Base-by-base conservation (phyloP, 2,797 vertebrate genomes). In the Acanthopagrus latus region DNA sequence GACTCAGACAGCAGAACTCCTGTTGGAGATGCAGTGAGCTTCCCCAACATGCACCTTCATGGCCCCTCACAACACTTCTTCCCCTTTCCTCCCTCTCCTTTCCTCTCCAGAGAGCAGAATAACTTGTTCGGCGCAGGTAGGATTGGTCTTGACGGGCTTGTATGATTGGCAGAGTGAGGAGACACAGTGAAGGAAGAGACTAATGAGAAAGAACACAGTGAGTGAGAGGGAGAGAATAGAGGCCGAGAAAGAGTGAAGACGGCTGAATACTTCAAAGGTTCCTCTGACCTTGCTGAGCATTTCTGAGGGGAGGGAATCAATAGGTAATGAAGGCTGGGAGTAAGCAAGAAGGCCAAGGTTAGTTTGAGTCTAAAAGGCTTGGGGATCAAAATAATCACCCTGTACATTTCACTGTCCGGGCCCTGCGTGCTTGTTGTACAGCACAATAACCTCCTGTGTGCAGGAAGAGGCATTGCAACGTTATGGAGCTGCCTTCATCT, bases 241-340 rank as follows among this genome's bases (percentile, higher is more conserved):
- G 74, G 72, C 65, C 8, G 23, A 60, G 80, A 48, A 75, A 68
- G 81, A 71, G 73, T 18, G 33, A 65, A 89, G 81, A 86, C 78
- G 79, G 78, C 80, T 33, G 74, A 88, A 43, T 85, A 87, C 84
- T 88, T 90, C 88, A 93, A 91, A 91, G 89, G 81, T 83, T 89
- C 85, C 84, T 80, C 68, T 92, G 92, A 94, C 94, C 93, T 94
- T 93, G 88, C 64, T 47, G 76, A 78, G 89, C 76, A 55, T 88
- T 92, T 88, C 82, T 89, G 80, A 88, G 66, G 83, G 83, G 84
- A 88, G 80, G 83, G 87, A 94, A 94, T 94, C 92, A 90, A 95
- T 95, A 91, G 80, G 88, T 88, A 94, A 92, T 91, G 91, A 89
- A 92, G 90, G 90, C 80, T 51, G 71, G 76, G 82, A 89, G 90